Evolutionary conservation across 2,888 invertebrate species (phyloP), one percentile per base, ranked within the genome.

Genomic region (Lamproptera curius): DNA sequence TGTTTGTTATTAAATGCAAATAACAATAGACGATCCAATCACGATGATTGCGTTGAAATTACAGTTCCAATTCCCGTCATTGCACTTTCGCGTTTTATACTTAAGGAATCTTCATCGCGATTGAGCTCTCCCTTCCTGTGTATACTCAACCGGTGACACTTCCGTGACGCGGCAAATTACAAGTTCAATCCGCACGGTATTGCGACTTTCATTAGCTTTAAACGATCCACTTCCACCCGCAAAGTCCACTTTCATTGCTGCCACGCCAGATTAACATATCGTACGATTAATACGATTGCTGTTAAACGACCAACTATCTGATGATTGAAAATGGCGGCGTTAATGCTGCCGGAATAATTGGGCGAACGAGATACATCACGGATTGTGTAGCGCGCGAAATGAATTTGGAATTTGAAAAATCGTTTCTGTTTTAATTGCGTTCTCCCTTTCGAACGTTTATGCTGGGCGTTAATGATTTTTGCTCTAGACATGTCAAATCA

Each of bases 161-260:
- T 76, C 62, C 76, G 79, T 77, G 78, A 75, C 71, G 67, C 61
- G 69, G 56, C 62, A 74, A 70, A 70, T 76, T 72, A 71, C 50
- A 38, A 41, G 46, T 44, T 49, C 47, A 51, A 43, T 51, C 52
- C 59, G 64, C 73, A 71, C 66, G 67, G 61, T 62, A 67, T 59
- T 56, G 51, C 53, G 55, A 52, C 53, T n/a, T 28, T 64, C 58
- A 61, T 65, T 61, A 57, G 59, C 62, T 65, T 62, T 58, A 17
- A 57, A 59, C 54, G 60, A 53, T 57, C 59, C 57, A 59, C 61
- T 60, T 61, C 57, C 58, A 55, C 46, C 53, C 59, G 55, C 63
- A 54, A 60, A 62, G 57, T 58, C 67, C 62, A 62, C 65, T 57
- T 59, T 57, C 59, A 63, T 64, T 62, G 59, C 55, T 54, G 50